phyloP scores from a whole-genome alignment of 2,888 invertebrate genomes.

The Watsonalla binaria region DNA sequence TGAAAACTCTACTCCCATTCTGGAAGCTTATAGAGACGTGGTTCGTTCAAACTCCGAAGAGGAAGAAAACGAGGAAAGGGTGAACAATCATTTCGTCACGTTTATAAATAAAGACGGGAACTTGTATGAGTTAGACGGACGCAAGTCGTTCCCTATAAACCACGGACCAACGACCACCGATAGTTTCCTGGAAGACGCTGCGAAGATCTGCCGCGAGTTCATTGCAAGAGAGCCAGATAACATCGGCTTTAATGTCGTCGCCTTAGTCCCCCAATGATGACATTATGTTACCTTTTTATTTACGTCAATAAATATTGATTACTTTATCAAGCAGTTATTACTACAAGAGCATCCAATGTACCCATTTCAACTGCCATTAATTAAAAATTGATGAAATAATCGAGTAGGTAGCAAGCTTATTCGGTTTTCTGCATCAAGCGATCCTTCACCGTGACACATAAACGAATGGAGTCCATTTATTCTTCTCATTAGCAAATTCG shows the following conservation, averaged over 20 bases:
- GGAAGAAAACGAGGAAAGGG: conserved; percentile 81
- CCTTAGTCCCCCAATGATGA: conserved; percentile 80
- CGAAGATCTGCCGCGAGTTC: conserved; percentile 88
- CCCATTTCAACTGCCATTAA: conserved; percentile 7
- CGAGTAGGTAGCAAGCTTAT: conserved; percentile 29
- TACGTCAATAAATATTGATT: conserved; percentile 18
- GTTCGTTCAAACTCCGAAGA: conserved; percentile 90
- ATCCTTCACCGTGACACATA: conserved; percentile 48
- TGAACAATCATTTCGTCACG: conserved; percentile 93
- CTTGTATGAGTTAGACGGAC: conserved; percentile 88
- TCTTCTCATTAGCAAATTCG: conserved; percentile 52
- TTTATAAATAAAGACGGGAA: conserved; percentile 88
- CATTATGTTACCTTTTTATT: conserved; percentile 17
- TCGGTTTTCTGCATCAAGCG: conserved; percentile 39
- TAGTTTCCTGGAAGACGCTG: conserved; percentile 88
- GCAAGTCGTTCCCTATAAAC: conserved; percentile 84
- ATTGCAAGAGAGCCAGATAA: conserved; percentile 92
- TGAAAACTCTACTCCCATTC: conserved; percentile 83
- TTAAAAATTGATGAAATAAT: conserved; percentile 40
- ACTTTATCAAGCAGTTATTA: conserved; percentile 17
- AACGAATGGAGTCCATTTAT: conserved; percentile 59
- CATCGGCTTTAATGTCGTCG: conserved; percentile 92
- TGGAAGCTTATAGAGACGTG: conserved; percentile 87
- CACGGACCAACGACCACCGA: conserved; percentile 88
- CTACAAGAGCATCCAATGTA: conserved; percentile 7